A percentile compares a stretch with the other conserved stretches of the same genome.
Evolutionary conservation across 2,797 vertebrate genomes (phyloP).

Genomic region (Macropus fuliginosus): DNA sequence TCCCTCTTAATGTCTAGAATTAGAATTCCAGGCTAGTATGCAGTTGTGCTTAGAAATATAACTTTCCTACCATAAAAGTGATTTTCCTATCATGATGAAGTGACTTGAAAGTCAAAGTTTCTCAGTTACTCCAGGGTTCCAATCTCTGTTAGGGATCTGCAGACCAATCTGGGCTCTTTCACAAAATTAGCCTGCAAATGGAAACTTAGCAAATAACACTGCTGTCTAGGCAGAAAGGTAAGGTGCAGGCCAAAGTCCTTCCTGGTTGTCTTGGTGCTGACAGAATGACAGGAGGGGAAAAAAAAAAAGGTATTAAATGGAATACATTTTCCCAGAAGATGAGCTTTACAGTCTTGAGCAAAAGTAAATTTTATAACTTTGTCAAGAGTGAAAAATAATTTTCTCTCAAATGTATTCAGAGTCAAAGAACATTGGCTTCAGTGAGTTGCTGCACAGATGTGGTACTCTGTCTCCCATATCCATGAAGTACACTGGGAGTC

Average conservation of each 20-base stretch:
- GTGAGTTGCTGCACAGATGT: constrained; percentile 7
- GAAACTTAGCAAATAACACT: constrained; percentile 31
- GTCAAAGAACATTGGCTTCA: not conserved
- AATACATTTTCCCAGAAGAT: constrained; percentile 41
- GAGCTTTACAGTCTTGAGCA: constrained; percentile 3
- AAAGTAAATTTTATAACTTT: not conserved
- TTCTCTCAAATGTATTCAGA: not conserved
- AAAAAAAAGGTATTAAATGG: not conserved
- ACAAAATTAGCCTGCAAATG: constrained; percentile 3
- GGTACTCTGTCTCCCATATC: not conserved
- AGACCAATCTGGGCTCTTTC: constrained; percentile 9
- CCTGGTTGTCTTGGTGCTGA: not conserved
- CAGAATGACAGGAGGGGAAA: not conserved
- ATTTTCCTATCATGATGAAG: constrained; percentile 4
- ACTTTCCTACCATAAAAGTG: constrained; percentile 13
- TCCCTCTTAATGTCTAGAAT: constrained; percentile 12
- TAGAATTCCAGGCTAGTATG: constrained; percentile 55
- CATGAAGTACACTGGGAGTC: not conserved
- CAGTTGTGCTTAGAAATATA: constrained; percentile 50
- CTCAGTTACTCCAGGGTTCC: not conserved
- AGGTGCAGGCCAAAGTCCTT: constrained; percentile 4
- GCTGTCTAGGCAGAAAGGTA: constrained; percentile 15
- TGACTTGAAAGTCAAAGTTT: constrained; percentile 30
- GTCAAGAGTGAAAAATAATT: not conserved
- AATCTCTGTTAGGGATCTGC: constrained; percentile 15